Evolutionary conservation across 2,113 vertebrate species (phyloP), one percentile per base, ranked within the genome.

Genomic region (Cephalophus harveyi): DNA sequence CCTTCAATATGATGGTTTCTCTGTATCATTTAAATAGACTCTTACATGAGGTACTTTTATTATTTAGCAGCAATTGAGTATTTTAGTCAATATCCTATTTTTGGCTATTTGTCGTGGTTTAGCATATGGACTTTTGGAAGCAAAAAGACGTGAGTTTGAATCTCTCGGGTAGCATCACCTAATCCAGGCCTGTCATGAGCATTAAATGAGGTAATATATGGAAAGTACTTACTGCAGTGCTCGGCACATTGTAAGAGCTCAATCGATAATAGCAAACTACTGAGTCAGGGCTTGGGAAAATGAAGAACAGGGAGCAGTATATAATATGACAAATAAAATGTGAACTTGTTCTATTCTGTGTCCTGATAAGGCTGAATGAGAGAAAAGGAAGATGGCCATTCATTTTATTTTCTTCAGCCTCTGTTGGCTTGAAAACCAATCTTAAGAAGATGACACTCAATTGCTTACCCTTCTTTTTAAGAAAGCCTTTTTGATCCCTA

Each of bases 221-320:
- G 43, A 86, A 84, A 97, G 83, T n/a, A 81, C 50, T 92, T 90
- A 87, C 43, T 97, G 28, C 60, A n/a, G 2, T 82, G 40, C 90
- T 92, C 0, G 0, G 83, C 92, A 81, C 50, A 89, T 89, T 17
- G 1, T 50, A 46, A 59, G 48, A 87, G 16, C 43, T 85, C 57
- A 43, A 76, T 96, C 33, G 0, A 60, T 98, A 94, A 92, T 9
- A 84, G 94, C 71, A 96, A 87, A 95, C 55, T 94, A 30, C 57
- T 87, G 97, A 95, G 79, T 97, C 94, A 95, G 92, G 46, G 48
- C 52, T 87, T 96, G 83, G 84, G 74, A 87, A 96, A 94, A 95
- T 59, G 83, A 95, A 93, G 54, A 94, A 81, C 17, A 96, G 57
- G 30, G 46, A 94, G 40, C 30, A 94, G 57, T 91, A 43, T 95